Evolutionary conservation across 2,888 invertebrate genomes (phyloP).

Genomic region (Limnephilus rhombicus): DNA sequence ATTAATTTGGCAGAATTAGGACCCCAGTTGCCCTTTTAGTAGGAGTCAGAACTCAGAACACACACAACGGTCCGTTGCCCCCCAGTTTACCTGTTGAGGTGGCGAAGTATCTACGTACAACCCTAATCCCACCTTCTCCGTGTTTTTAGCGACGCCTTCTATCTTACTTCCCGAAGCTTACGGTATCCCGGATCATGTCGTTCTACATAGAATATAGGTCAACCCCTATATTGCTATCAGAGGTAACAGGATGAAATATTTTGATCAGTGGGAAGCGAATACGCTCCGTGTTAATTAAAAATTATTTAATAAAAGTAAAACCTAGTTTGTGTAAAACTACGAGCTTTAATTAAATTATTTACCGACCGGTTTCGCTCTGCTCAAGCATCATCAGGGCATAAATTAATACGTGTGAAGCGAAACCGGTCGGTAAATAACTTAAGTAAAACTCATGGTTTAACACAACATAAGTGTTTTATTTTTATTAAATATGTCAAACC

Average conservation of each 20-base stretch:
- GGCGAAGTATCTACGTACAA: not conserved
- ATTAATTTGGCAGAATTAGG: not conserved
- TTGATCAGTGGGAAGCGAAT: not conserved
- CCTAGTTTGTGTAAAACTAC: no score
- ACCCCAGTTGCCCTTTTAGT: not conserved
- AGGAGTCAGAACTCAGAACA: not conserved
- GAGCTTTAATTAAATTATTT: no score
- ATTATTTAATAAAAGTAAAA: no score
- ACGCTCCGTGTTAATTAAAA: not conserved
- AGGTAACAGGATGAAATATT: not conserved
- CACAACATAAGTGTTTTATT: no score
- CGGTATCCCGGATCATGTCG: not conserved
- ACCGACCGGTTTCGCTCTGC: no score
- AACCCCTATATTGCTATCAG: not conserved
- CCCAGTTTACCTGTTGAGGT: not conserved
- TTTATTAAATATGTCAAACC: no score
- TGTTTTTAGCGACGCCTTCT: not conserved
- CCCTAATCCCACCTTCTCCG: not conserved
- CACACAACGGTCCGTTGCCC: not conserved
- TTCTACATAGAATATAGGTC: not conserved
- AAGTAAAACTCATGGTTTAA: no score
- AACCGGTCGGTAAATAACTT: no score
- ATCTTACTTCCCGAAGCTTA: not conserved
- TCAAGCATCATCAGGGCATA: no score
- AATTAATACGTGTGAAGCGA: no score